Evolutionary conservation across 2,797 vertebrate genomes (phyloP), one percentile per base, ranked within the genome.

Genomic region (Galagoides demidoff): DNA sequence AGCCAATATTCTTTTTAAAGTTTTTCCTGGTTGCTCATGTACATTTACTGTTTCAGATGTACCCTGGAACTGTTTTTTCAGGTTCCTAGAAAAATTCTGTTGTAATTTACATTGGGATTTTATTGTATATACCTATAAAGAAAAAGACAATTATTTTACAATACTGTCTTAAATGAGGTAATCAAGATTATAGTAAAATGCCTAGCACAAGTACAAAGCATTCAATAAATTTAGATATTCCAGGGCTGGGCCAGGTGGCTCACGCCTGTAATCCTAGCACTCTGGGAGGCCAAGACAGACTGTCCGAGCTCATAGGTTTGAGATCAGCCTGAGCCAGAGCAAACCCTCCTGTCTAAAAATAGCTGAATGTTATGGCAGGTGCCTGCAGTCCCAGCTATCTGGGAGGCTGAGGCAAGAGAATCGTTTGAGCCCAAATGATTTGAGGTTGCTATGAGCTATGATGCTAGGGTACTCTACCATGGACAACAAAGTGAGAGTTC

Each of bases 71-170:
- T 68, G 61, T 55, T 87, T 86, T 95, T 79, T 88, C 34, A 59
- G 27, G 6, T 59, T 89, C 73, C 34, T n/a, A 19, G 55, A 88
- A 94, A 76, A 91, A 59, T 52, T 27, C 57, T 70, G 13, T 34
- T 82, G 22, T 39, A 88, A 90, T 84, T 92, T 76, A 82, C 10
- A 31, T 1, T 70, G 57, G 31, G 14, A 91, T 61, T 87, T 78
- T 39, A 37, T 57, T 82, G 6, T 13, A 57, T 22, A 45, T 34
- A 77, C 10, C 5, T 89, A 93, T 74, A 95, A 61, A 90, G 64
- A 76, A 81, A 90, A 86, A 95, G 63, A 76, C 25, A 74, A 89
- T 74, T 39, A 90, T 49, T 85, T 94, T 92, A 93, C 2, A 91
- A 85, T 29, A 81, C 7, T 83, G 13, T 66, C 45, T 74, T 87